A percentile compares a stretch with the other conserved stretches of the same genome.
Conservation (phyloP, 1,140 invertebrate genomes). For the Megalopta genalis region DNA sequence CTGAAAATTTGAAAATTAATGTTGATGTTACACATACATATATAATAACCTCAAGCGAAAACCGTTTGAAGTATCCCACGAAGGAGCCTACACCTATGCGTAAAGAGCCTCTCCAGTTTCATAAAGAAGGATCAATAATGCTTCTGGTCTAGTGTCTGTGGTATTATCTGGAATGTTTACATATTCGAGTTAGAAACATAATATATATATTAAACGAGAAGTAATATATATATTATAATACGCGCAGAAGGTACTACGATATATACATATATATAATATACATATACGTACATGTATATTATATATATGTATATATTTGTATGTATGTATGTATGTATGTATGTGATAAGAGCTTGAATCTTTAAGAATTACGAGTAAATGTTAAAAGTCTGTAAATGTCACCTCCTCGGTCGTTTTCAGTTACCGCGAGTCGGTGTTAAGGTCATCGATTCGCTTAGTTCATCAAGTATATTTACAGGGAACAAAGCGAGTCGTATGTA, state of each 20-base stretch:
- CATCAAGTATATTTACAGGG: constrained; percentile 16
- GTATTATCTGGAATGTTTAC: constrained; percentile 44
- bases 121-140: constrained; percentile 19
- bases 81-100: constrained; percentile 28
- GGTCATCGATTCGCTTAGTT: constrained; percentile 33
- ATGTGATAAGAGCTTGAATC: constrained; percentile 37
- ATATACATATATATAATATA: background rate
- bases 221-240: constrained; percentile 47
- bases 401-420: constrained; percentile 18
- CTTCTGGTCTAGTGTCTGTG: constrained; percentile 39
- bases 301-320: background rate
- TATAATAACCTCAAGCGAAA: constrained; percentile 31
- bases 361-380: constrained; percentile 41
- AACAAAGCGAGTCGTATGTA: constrained; percentile 33
- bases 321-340: background rate
- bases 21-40: constrained; percentile 53
- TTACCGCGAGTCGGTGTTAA: constrained; percentile 35
- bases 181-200: constrained; percentile 33
- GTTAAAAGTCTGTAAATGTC: constrained; percentile 54
- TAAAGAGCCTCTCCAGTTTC: constrained; percentile 19
- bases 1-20: constrained; percentile 47
- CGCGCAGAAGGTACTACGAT: constrained; percentile 26
- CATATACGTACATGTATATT: background rate
- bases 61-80: constrained; percentile 3
- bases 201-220: constrained; percentile 40